Evolutionary conservation across 2,888 invertebrate species (phyloP), one percentile per base, ranked within the genome.

Genomic region (Xanthorhoe spadicearia): DNA sequence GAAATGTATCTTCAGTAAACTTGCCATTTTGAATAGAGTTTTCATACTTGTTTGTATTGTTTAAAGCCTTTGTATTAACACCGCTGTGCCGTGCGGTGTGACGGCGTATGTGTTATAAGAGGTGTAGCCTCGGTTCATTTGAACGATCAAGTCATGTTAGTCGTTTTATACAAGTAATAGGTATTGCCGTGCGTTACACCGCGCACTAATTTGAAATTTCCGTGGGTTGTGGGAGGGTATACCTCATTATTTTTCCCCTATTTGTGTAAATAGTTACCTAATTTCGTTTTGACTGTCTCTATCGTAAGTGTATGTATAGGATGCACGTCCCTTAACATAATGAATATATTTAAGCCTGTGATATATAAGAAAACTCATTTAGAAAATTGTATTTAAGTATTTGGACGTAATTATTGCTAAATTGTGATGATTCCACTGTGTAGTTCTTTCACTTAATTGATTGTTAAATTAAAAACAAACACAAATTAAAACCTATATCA

Each of bases 201-300:
- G 82, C 82, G 80, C 81, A 78, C 89, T 89, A 89, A 90, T 90
- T 90, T 87, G 83, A 87, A 90, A 90, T 92, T 90, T 92, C 92
- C 86, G 86, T 92, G 91, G 93, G 92, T 92, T 92, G 92, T 92
- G 92, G 91, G 91, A 90, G 90, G 91, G 90, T 86, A 87, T 80
- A 82, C 92, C 92, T 92, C 93, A 91, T 92, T 93, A 92, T 93
- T 92, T 92, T 92, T 86, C 89, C 92, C 92, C 89, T 89, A 86
- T 92, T 90, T 88, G 88, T 93, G 93, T 93, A 92, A 92, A 93
- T 93, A 93, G 92, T 93, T 92, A 90, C 88, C 87, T 88, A 89
- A 90, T 92, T 92, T 86, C 76, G 81, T 88, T 89, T n/a, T 78
- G 76, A 86, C 83, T 87, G 82, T 89, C 87, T 83, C 82, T 88